These are phyloP conservation scores for Ariolimax columbianus DNA, from an alignment of 2,888 invertebrate species.

Conservation along the genomic window DNA sequence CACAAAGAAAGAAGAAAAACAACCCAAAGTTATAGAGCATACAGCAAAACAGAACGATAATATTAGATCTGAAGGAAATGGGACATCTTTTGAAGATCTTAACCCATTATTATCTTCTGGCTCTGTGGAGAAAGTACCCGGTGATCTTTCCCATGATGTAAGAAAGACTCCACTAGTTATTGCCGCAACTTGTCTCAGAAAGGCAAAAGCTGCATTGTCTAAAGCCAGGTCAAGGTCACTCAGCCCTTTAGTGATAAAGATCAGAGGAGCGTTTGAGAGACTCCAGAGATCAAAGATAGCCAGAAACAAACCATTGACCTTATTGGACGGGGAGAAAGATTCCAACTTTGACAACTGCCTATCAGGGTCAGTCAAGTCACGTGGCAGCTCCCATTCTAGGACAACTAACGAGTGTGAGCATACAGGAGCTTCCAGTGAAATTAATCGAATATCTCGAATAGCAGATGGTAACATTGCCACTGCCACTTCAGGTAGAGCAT, in stretches of 20 bases:
- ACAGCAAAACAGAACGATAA: neutral
- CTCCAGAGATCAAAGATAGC: neutral
- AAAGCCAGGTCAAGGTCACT: neutral
- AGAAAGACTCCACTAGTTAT: too few relatives aligned
- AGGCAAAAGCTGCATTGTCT: neutral
- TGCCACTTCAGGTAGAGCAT: neutral
- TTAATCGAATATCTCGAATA: neutral
- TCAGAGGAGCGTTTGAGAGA: neutral
- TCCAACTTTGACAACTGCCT: neutral
- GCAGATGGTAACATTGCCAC: neutral
- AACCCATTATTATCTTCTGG: slow-evolving; percentile 10
- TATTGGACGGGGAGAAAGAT: neutral
- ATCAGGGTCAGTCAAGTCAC: neutral
- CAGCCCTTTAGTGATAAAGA: neutral
- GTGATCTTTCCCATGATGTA: neutral
- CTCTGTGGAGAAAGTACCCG: neutral
- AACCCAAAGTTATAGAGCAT: neutral
- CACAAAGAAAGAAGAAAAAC: neutral
- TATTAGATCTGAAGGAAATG: neutral
- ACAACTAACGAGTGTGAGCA: too few relatives aligned
- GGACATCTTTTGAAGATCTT: neutral
- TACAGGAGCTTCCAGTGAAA: neutral
- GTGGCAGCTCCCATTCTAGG: neutral
- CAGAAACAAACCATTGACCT: neutral
- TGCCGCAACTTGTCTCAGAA: neutral